These are phyloP conservation scores for Melanotaenia duboulayi DNA, from an alignment of 2,113 vertebrate genomes.

Conservation along the genomic window DNA sequence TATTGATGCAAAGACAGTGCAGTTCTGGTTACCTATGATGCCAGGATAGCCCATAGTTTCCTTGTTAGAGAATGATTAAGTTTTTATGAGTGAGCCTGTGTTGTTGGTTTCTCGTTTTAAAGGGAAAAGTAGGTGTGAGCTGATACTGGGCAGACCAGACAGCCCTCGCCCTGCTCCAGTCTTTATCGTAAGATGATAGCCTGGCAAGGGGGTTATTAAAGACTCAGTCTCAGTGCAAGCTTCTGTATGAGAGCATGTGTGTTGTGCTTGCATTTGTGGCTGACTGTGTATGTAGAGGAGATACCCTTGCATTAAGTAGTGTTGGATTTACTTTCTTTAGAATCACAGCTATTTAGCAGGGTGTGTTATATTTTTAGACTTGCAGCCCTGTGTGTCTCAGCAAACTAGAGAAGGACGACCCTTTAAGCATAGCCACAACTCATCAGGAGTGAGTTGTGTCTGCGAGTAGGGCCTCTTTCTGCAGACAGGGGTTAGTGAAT, in stretches of 20 bases:
- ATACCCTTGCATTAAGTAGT: slow-evolving; percentile 54
- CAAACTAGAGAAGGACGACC: slow-evolving; percentile 20
- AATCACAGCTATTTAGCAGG: slow-evolving; percentile 55
- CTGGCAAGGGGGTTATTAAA: slow-evolving; percentile 62
- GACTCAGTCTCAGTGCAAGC: slow-evolving; percentile 39
- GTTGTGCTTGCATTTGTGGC: slow-evolving; percentile 21
- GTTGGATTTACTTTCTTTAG: slow-evolving; percentile 40
- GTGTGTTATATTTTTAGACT: slow-evolving; percentile 46
- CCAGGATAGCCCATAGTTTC: slow-evolving; percentile 34
- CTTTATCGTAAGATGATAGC: slow-evolving; percentile 76
- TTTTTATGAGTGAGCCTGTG: slow-evolving; percentile 27
- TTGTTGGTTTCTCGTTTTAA: slow-evolving; percentile 55
- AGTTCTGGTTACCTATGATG: slow-evolving; percentile 65
- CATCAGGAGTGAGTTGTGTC: slow-evolving; percentile 20
- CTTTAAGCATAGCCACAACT: slow-evolving; percentile 31
- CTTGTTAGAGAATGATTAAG: slow-evolving; percentile 29
- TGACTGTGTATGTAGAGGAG: slow-evolving; percentile 16
- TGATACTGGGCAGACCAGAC: slow-evolving; percentile 64
- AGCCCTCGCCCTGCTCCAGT: slow-evolving; percentile 52
- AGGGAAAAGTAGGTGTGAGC: slow-evolving; percentile 67
- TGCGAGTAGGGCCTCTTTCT: slow-evolving; percentile 34
- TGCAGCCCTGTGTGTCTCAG: slow-evolving; percentile 17
- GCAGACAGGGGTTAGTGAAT: slow-evolving; percentile 44
- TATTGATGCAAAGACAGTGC: slow-evolving; percentile 66
- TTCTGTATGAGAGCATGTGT: slow-evolving; percentile 12